Base-by-base conservation (phyloP, 2,888 invertebrate species). In the Drosophila mimetica region DNA sequence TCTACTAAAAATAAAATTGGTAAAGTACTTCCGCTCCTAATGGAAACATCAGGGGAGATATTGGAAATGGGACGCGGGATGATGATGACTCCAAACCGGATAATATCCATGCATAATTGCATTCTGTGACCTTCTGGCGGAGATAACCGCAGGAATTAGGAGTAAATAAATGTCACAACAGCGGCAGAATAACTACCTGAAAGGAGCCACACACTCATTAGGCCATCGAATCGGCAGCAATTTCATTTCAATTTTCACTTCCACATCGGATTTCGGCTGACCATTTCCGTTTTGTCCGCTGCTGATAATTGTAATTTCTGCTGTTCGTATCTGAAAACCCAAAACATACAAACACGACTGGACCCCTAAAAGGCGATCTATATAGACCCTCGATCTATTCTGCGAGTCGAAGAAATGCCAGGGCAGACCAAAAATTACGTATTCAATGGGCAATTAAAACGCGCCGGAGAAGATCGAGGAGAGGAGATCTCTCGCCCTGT, bases 121-220 rank as follows among this genome's bases (percentile, higher is more conserved):
- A 6, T 18, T 18, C 18, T 28, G 14, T 58, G 84, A 86, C 82
- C 82, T 86, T 78, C 76, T 71, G 42, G 16, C 13, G 18, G 2
- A 63, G 63, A 64, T 64, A 64, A 63, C 50, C 51, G 34, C 64
- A 37, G 42, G 36, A 64, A 25, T 37, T 51, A 14, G 8, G 42
- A 64, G 64, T 22, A 64, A 51, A 44, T 64, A 83, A 78, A 80
- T 86, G 82, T 86, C 82, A 82, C 47, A 67, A 53, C 57, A 69
- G 44, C 36, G 16, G 39, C 9, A 41, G 50, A 30, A 4, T 9
- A 41, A 59, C 64, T 64, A 51, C 64, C 64, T 64, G 64, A 32
- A 42, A 34, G 9, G 48, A 18, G 42, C 13, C 14, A 11, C 22
- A 11, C 22, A 22, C 64, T 51, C 63, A 64, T 64, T 64, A 63